These are phyloP conservation scores for Plumapathes pennacea DNA, from an alignment of 92 coral and sea anemone genomes.

Conservation along the genomic window DNA sequence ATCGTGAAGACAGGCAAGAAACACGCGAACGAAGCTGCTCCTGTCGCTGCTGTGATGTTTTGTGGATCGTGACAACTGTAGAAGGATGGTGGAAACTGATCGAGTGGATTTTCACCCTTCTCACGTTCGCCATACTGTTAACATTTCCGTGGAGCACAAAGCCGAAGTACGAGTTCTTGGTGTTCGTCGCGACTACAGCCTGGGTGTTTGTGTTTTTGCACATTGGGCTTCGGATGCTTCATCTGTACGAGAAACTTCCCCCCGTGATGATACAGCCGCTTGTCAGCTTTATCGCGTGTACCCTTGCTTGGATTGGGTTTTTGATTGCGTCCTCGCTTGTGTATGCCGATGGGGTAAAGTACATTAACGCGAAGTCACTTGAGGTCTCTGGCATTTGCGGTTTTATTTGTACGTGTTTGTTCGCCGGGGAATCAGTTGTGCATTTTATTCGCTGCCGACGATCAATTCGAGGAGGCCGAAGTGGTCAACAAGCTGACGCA, in stretches of 20 bases:
- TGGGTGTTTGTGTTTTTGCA: conserved; percentile 84
- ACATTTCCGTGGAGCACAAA: conserved; percentile 54
- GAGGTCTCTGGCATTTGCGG: conserved; percentile 76
- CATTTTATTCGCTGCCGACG: conserved; percentile 61
- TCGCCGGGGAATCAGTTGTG: conserved; percentile 63
- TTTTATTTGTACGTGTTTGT: conserved; percentile 66
- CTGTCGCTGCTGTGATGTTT: conserved; percentile 62
- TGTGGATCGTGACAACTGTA: conserved; percentile 71
- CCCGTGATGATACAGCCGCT: conserved; percentile 63
- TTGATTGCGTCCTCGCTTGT: conserved; percentile 70
- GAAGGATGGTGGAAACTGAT: conserved; percentile 77
- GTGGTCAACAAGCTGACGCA: too few relatives aligned
- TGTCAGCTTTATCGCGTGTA: conserved; percentile 52
- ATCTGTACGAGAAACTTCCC: conserved; percentile 87
- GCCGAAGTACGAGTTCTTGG: conserved; percentile 71
- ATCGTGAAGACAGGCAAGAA: too few relatives aligned
- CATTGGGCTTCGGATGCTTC: conserved; percentile 71
- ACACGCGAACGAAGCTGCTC: conserved; percentile 32
- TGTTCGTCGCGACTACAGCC: conserved; percentile 77
- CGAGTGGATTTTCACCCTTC: conserved; percentile 62
- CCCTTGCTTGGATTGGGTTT: conserved; percentile 54
- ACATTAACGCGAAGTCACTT: not conserved
- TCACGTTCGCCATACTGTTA: conserved; percentile 62
- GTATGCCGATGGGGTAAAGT: conserved; percentile 22
- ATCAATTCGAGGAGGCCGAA: too few relatives aligned